These are phyloP conservation scores for Anguilla anguilla DNA, from an alignment of 2,797 vertebrate species.

Conservation along the genomic window DNA sequence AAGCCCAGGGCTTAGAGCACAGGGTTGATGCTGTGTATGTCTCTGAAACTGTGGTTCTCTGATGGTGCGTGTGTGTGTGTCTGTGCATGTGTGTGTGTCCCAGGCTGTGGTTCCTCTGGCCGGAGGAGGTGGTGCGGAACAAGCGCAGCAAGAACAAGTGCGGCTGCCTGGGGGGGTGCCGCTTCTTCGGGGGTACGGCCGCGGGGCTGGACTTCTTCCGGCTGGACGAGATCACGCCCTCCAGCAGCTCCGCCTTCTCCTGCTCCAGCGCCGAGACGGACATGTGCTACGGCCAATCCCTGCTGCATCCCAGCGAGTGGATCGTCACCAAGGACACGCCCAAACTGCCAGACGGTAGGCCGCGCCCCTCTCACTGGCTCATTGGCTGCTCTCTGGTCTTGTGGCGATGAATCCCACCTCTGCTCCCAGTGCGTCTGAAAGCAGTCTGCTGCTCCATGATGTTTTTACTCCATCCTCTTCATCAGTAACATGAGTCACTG, in stretches of 20 bases:
- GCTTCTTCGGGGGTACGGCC: conserved; percentile 90
- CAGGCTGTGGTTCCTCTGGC: conserved; percentile 98
- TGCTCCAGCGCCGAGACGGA: conserved; percentile 82
- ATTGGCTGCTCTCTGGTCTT: background rate
- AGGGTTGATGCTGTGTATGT: too few relatives aligned
- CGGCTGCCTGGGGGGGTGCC: conserved; percentile 94
- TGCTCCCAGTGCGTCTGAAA: background rate
- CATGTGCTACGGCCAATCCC: conserved; percentile 96
- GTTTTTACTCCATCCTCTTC: background rate
- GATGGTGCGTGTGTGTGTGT: background rate
- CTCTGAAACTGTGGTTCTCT: too few relatives aligned
- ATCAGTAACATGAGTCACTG: background rate
- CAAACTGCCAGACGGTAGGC: conserved; percentile 83
- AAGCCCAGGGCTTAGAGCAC: too few relatives aligned
- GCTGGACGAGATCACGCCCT: conserved; percentile 90
- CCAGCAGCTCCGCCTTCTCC: conserved; percentile 90
- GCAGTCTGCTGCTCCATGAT: background rate
- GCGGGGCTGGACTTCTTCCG: conserved; percentile 90
- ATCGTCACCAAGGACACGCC: conserved; percentile 90
- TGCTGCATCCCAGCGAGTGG: conserved; percentile 92
- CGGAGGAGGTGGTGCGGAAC: conserved; percentile 83
- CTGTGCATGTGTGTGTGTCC: background rate
- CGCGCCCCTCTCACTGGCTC: background rate
- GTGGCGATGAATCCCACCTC: background rate
- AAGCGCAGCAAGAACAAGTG: conserved; percentile 90